phyloP scores from a whole-genome alignment of 1,140 invertebrate genomes.

The Brachionus rotundiformis region DNA sequence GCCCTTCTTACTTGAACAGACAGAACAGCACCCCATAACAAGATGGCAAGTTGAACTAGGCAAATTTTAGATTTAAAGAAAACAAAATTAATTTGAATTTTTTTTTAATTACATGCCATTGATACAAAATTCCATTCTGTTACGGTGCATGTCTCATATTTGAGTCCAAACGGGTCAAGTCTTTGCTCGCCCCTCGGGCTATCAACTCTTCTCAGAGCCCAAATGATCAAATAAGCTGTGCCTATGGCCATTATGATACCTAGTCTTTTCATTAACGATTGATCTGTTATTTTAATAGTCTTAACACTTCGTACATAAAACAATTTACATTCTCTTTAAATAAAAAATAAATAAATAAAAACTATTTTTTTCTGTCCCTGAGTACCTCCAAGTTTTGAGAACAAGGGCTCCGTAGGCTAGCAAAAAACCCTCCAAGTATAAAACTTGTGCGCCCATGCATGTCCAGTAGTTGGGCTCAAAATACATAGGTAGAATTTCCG shows the following conservation, averaged over 20 bases:
- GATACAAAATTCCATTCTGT: conserved; percentile 51
- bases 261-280: conserved; percentile 22
- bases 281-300: conserved; percentile 39
- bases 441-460: conserved; percentile 26
- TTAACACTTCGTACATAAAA: conserved; percentile 51
- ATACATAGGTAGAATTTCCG: conserved; percentile 42
- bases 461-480: conserved; percentile 39
- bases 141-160: conserved; percentile 42
- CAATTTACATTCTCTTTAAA: conserved; percentile 48
- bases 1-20: conserved; percentile 50
- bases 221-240: conserved; percentile 28
- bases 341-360: background rate
- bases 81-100: background rate
- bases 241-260: conserved; percentile 7
- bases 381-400: conserved; percentile 51
- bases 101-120: conserved; percentile 35
- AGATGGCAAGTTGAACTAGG: conserved; percentile 37
- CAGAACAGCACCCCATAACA: conserved; percentile 47
- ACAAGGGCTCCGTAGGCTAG: conserved; percentile 50
- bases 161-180: conserved; percentile 4
- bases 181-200: conserved; percentile 13
- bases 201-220: conserved; percentile 11
- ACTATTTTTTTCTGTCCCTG: no score
- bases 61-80: background rate
- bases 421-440: conserved; percentile 41